Percentiles rank a stretch among this genome's conserved stretches.
Evolutionary conservation across 2,113 vertebrate genomes (phyloP).

Genomic region (Alectura lathami): DNA sequence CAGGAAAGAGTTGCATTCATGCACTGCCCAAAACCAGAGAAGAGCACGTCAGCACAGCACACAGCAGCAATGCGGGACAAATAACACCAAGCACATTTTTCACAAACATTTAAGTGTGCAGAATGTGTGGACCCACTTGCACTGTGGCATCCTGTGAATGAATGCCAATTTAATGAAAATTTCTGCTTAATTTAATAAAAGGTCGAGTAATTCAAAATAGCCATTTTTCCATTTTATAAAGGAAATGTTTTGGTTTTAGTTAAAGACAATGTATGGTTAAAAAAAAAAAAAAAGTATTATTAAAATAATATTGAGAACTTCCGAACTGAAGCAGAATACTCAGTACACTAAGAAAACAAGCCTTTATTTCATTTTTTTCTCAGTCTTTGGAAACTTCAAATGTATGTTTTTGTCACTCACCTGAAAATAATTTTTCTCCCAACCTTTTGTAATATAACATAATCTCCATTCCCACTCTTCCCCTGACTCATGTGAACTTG

Average conservation of each 20-base stretch:
- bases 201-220: background rate
- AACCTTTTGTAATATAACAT: background rate
- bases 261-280: background rate
- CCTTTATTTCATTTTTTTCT: conserved; percentile 11
- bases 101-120: background rate
- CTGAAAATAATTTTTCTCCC: background rate
- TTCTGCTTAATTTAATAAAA: background rate
- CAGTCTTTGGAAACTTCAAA: conserved; percentile 25
- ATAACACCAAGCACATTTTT: background rate
- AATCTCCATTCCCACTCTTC: conserved; percentile 3
- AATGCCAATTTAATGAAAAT: background rate
- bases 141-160: background rate
- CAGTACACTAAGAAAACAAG: conserved; percentile 2
- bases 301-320: background rate
- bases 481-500: background rate
- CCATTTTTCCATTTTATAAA: background rate
- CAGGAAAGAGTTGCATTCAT: background rate
- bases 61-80: background rate
- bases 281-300: background rate
- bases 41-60: background rate
- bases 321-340: background rate
- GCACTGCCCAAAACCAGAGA: background rate
- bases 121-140: background rate
- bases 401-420: conserved; percentile 32
- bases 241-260: background rate